Percentiles rank a stretch among this genome's conserved stretches.
Conservation (phyloP, 2,797 vertebrate genomes). For the Etheostoma nigrum region DNA sequence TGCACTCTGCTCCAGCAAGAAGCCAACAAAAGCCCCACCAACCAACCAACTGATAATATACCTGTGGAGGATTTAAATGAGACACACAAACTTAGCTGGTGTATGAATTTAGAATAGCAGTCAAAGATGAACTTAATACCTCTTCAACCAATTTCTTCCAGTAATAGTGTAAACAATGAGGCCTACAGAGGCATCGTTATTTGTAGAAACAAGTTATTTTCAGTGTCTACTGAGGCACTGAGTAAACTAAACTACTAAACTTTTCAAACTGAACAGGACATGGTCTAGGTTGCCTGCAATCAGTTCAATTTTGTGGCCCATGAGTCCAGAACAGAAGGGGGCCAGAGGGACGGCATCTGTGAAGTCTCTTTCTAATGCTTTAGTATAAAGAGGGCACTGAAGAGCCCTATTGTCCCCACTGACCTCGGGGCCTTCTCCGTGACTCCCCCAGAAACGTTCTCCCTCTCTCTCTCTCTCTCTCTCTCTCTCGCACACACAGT, state of each 20-base stretch:
- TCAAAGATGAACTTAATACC: not conserved
- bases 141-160: not conserved
- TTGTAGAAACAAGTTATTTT: slow-evolving; percentile 9
- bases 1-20: not conserved
- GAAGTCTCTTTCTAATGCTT: slow-evolving; percentile 43
- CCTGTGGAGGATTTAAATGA: slow-evolving; percentile 13
- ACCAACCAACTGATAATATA: not conserved
- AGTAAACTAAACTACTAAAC: too few species aligned
- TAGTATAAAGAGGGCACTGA: slow-evolving; percentile 53
- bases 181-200: slow-evolving; percentile 1
- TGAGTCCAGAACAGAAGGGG: slow-evolving; percentile 44
- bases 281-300: slow-evolving; percentile 18
- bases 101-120: slow-evolving; percentile 9
- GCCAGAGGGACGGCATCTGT: slow-evolving; percentile 51
- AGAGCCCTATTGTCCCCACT: slow-evolving; percentile 37
- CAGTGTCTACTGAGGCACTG: not conserved
- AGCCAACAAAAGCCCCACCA: not conserved
- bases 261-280: slow-evolving; percentile 17
- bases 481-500: too few species aligned
- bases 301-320: slow-evolving; percentile 43
- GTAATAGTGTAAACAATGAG: not conserved
- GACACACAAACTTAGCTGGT: too few species aligned
- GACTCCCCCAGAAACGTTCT: slow-evolving; percentile 47
- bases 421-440: slow-evolving; percentile 45
- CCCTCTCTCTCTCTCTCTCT: too few species aligned